Base-by-base conservation (phyloP, 2,113 vertebrate genomes). In the Serilophus lunatus region DNA sequence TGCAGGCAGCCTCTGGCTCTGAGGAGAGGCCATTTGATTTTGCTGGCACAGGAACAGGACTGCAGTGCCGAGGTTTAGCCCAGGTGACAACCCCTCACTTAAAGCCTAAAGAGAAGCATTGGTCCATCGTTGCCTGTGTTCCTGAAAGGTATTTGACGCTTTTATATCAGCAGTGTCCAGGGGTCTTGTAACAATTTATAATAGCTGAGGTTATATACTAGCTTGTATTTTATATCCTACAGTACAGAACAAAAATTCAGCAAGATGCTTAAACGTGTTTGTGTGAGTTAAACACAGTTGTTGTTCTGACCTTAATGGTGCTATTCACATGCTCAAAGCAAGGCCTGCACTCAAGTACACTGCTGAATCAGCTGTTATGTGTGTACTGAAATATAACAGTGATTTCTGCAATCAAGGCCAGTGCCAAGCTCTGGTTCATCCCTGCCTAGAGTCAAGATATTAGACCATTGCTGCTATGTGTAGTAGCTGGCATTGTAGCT, bases 371-470 rank as follows among this genome's bases (percentile, higher is more conserved):
- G 90, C 75, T 94, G 51, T 86, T 95, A 35, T 60, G 60, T 13
- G 9, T 23, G n/a, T 42, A 35, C 76, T 92, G 83, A 96, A 96
- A 94, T 71, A 81, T 19, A 93, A 49, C 86, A 76, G 82, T 72
- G 92, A 94, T 96, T 93, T 96, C 65, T 92, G 94, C 86, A 96
- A 94, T 95, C 94, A 96, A 96, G 83, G 77, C 56, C 86, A 81
- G 81, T 92, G 95, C 93, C 92, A 95, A 93, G 82, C 90, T 92
- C 86, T 94, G 90, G 35, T 96, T 66, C 72, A 47, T 29, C 54
- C 64, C 92, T 88, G 86, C 80, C 85, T 83, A 15, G 64, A 94
- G 93, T 94, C 76, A 90, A 93, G 88, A 94, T 86, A 92, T 53
- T 20, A 94, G 80, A 56, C 91, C 80, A 53, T 50, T 53, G 89